Conservation (phyloP, 2,797 vertebrate species). For the Tamandua tetradactyla region DNA sequence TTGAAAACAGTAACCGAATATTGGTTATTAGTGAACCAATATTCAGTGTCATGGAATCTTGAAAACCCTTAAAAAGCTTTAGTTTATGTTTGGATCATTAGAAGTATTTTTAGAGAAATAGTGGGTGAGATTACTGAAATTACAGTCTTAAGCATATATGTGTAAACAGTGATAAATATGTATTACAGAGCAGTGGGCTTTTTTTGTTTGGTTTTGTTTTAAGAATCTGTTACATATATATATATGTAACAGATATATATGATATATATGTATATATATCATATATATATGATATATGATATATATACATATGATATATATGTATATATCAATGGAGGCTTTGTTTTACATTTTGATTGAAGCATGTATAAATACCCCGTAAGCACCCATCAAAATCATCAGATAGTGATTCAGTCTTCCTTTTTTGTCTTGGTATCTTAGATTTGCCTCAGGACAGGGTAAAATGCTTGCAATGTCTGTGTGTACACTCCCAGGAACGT, state of each 20-base stretch:
- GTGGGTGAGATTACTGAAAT: neutral
- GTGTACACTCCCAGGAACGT: neutral
- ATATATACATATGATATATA: too few species aligned
- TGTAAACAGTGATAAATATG: neutral
- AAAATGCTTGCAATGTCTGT: neutral
- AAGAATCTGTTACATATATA: neutral
- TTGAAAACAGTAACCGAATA: neutral
- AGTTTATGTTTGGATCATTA: neutral
- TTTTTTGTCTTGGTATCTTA: neutral
- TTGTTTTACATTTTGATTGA: neutral
- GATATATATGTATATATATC: too few species aligned
- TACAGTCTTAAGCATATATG: neutral
- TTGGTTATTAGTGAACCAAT: conserved; percentile 24
- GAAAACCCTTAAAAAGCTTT: conserved; percentile 3
- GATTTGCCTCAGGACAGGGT: neutral
- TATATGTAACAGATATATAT: too few species aligned
- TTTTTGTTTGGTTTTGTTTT: neutral
- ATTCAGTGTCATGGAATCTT: neutral
- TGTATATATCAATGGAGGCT: neutral
- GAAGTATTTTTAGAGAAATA: neutral
- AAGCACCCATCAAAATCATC: neutral
- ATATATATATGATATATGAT: too few species aligned
- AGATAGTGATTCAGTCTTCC: neutral
- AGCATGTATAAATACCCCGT: neutral
- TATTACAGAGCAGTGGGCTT: neutral